phyloP scores from a whole-genome alignment of 2,888 invertebrate genomes.

The Amphipyra tragopoginis region DNA sequence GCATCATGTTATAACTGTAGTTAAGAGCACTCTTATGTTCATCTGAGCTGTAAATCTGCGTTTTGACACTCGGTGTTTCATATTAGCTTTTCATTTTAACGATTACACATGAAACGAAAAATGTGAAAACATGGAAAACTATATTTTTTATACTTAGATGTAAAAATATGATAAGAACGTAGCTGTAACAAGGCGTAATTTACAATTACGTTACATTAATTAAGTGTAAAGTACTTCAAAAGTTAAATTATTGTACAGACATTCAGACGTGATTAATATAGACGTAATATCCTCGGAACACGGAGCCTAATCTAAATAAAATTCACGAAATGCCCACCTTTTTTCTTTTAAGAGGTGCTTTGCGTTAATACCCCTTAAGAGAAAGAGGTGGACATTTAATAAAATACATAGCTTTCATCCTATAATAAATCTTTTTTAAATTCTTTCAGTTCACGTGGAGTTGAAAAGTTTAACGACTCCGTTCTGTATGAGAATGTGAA shows the following conservation, averaged over 20 bases:
- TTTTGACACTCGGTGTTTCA: background rate
- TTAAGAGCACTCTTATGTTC: constrained; percentile 6
- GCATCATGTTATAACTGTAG: constrained; percentile 16
- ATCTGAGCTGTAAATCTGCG: background rate
- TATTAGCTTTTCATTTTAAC: background rate
- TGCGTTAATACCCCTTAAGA: constrained; percentile 56
- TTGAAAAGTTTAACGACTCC: constrained; percentile 46
- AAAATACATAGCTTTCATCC: constrained; percentile 52
- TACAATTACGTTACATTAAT: background rate
- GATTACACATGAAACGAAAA: too few species aligned
- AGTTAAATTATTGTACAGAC: constrained; percentile 21
- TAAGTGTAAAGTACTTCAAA: constrained; percentile 23
- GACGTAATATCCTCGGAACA: constrained; percentile 30
- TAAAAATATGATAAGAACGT: constrained; percentile 11
- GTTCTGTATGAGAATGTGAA: constrained; percentile 33
- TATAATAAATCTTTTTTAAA: constrained; percentile 54
- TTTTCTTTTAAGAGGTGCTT: constrained; percentile 56
- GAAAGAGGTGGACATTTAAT: constrained; percentile 57
- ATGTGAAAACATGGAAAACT: too few species aligned
- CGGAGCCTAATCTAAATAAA: constrained; percentile 44
- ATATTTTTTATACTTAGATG: background rate
- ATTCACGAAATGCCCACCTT: constrained; percentile 42
- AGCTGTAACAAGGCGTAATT: background rate
- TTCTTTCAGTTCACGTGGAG: constrained; percentile 42
- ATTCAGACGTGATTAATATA: constrained; percentile 28